Base-by-base conservation (phyloP, 1,140 invertebrate genomes). In the Ericerus pela region DNA sequence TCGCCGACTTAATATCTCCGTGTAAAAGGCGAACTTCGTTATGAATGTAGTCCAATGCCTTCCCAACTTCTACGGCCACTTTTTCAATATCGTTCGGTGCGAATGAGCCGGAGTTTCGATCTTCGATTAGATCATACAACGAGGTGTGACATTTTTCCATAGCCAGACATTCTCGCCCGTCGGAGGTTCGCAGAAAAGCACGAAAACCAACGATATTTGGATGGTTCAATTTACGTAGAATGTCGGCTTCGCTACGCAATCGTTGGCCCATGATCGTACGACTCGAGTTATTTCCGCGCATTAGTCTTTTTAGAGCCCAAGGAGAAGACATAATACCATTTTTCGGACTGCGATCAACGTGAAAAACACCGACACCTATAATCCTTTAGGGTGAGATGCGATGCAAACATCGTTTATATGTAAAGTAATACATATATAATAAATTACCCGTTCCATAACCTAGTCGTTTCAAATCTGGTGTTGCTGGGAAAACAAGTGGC, bases 161-260 rank as follows among this genome's bases (percentile, higher is more conserved):
- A 3, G 66, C 68, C 8, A 73, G 58, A 36, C 63, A 62, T 10
- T 61, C 61, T 16, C 62, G 56, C 1, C 82, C 78, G 55, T 80
- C 77, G 1, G 69, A 63, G 0, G 68, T 69, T 58, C 79, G 75
- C 1, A 75, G 72, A 53, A 85, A 78, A 2, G 77, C 84, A 31
- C 86, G 73, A 64, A 84, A 90, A 0, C 85, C 86, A 2, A 91
- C 79, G 47, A 91, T 85, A 63, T 90, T 88, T 1, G 84, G 84
- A 72, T 90, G 88, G 24, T 79, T 77, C 33, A 91, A 72, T 54
- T 76, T 73, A 56, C 77, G 76, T 18, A 84, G 67, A 53, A 85
- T 68, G 16, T 80, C 73, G 1, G 84, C 86, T 70, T 91, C 88
- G 1, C 74, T 68, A 58, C 74, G 69, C 22, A 91, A 72, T 2